A percentile compares a stretch with the other conserved stretches of the same genome.
phyloP scores from a whole-genome alignment of 2,113 vertebrate species.

The Chloebia gouldiae region DNA sequence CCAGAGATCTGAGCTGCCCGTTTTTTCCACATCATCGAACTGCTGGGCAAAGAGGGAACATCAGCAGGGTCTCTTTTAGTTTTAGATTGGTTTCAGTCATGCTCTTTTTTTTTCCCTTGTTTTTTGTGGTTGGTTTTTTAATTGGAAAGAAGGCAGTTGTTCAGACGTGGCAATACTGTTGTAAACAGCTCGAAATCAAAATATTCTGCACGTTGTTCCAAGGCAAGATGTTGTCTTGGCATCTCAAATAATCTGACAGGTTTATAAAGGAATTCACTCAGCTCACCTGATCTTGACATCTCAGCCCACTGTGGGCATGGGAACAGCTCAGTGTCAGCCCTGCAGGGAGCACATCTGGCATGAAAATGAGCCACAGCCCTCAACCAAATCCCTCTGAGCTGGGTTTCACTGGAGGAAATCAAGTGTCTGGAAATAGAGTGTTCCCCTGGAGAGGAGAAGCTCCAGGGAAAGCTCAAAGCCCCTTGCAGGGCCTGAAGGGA shows the following conservation, averaged over 20 bases:
- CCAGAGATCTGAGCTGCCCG: neutral
- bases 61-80: neutral
- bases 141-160: too few relatives aligned
- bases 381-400: neutral
- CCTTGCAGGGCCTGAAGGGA: neutral
- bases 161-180: neutral
- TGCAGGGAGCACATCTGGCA: neutral
- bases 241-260: neutral
- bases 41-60: neutral
- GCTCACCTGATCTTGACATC: neutral
- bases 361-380: neutral
- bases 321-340: neutral
- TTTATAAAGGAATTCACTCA: neutral
- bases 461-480: neutral
- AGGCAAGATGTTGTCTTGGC: neutral
- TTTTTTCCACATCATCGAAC: neutral
- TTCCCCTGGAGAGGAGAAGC: neutral
- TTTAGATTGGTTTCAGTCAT: neutral
- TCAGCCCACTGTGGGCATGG: neutral
- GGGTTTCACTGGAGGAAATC: neutral
- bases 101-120: too few relatives aligned
- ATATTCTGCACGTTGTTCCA: neutral
- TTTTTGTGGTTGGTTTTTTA: neutral
- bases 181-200: neutral
- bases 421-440: accelerated